Conservation (phyloP, 2,888 invertebrate genomes). For the Leucoptera coffeella region DNA sequence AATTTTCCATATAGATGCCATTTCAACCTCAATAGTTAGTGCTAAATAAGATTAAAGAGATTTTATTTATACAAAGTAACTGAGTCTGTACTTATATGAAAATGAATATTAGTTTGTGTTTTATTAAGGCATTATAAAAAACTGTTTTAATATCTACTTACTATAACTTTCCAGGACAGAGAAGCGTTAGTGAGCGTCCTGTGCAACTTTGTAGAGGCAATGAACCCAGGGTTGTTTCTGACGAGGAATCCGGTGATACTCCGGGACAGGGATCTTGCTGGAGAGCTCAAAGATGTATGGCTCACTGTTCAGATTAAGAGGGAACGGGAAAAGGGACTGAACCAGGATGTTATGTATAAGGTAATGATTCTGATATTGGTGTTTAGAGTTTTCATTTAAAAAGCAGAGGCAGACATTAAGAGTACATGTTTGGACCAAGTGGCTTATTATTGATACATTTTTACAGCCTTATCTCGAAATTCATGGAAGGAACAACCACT, state of each 20-base stretch:
- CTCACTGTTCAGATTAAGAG: constrained; percentile 59
- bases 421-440: too few species aligned
- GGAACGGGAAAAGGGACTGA: constrained; percentile 45
- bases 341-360: constrained; percentile 43
- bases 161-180: constrained; percentile 53
- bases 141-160: constrained; percentile 1
- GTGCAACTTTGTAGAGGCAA: constrained; percentile 67
- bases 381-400: too few species aligned
- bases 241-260: constrained; percentile 55
- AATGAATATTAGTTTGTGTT: not conserved
- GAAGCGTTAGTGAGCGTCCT: constrained; percentile 62
- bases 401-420: too few species aligned
- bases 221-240: constrained; percentile 61
- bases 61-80: too few species aligned
- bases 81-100: not conserved
- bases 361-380: too few species aligned
- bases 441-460: too few species aligned
- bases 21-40: too few species aligned
- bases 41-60: too few species aligned
- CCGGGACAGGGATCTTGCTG: constrained; percentile 63
- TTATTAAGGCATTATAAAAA: not conserved
- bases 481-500: too few species aligned
- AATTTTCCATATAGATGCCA: too few species aligned
- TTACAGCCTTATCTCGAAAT: too few species aligned
- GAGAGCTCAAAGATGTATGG: constrained; percentile 70